Base-by-base conservation (phyloP, 2,888 invertebrate genomes). In the Polymixis flavicincta region DNA sequence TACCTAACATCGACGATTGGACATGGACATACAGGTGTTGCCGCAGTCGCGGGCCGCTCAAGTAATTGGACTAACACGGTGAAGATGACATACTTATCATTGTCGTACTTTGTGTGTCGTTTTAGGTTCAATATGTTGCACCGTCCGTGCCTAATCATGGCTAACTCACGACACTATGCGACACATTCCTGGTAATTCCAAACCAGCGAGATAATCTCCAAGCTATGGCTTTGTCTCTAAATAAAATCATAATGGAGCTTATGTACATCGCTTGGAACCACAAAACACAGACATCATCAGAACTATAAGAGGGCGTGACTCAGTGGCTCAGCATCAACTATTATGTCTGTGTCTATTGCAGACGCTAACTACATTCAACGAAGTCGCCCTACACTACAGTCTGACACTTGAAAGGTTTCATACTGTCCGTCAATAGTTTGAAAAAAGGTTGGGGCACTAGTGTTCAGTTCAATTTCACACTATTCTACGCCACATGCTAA, bases 351-450 rank as follows among this genome's bases (percentile, higher is more conserved):
- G 48, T 59, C 14, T 52, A 19, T 14, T 7, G 71, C 14, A 61
- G 60, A 73, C 37, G 28, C 19, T 13, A 48, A 14, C 14, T 25
- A 28, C n/a, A 28, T 61, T 54, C 9, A 42, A 37, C 54, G 22
- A 14, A 66, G 57, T 32, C 61, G 19, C 54, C 19, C n/a, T 14
- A 60, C 42, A 50, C 14, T 50, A 19, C 17, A 42, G 22, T 45
- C 19, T 52, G 28, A 28, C 52, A 82, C 52, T 64, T 48, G 57
- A n/a, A 28, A 52, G 78, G 68, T 52, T 82, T 78, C 63, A 45
- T 32, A 37, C 25, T 19, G 37, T 17, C 22, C 17, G 28, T 63
- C 54, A 50, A 50, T 61, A 42, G 32, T 28, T 74, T 22, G 4
- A 61, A 19, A n/a, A 50, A 42, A 61, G 14, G 28, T 25, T 32